Percentiles rank a stretch among this genome's conserved stretches.
phyloP scores from a whole-genome alignment of 2,888 invertebrate genomes.

The Dolichomitus sp. region DNA sequence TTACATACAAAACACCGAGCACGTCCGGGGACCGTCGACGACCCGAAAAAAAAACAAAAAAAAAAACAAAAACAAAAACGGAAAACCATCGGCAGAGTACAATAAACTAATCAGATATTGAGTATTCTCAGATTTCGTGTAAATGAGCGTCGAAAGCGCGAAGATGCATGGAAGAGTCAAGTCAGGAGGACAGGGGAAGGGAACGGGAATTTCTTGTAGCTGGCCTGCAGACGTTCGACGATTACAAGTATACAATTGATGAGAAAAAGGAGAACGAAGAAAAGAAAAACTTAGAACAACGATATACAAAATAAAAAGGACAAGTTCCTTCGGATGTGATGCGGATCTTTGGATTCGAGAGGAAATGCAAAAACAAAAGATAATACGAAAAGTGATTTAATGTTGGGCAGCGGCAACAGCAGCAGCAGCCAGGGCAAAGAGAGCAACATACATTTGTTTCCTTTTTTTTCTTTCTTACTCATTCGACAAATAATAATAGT shows the following conservation, averaged over 20 bases:
- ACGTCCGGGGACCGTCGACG: constrained; percentile 66
- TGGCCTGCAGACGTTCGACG: constrained; percentile 60
- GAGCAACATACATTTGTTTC: constrained; percentile 58
- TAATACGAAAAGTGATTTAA: constrained; percentile 19
- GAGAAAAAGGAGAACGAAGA: constrained; percentile 18
- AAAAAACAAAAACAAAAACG: constrained; percentile 43
- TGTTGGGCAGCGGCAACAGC: constrained; percentile 53
- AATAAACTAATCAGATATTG: constrained; percentile 75
- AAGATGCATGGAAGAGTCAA: constrained; percentile 45
- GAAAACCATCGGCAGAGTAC: constrained; percentile 42
- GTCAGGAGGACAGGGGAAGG: constrained; percentile 34
- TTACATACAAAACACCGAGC: constrained; percentile 70
- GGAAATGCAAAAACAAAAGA: constrained; percentile 35
- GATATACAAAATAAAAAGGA: constrained; percentile 33
- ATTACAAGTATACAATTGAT: constrained; percentile 40
- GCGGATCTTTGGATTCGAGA: constrained; percentile 61
- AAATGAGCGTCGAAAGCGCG: constrained; percentile 64
- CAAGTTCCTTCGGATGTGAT: constrained; percentile 63
- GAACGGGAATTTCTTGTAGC: constrained; percentile 50
- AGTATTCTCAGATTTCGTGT: constrained; percentile 75
- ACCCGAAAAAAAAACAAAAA: constrained; percentile 64
- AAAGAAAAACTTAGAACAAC: constrained; percentile 33
- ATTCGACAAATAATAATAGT: constrained; percentile 66
- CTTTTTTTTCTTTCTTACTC: constrained; percentile 51
- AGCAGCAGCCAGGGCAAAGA: constrained; percentile 63